phyloP scores from a whole-genome alignment of 1,140 invertebrate genomes.

The Tyrophagus putrescentiae region DNA sequence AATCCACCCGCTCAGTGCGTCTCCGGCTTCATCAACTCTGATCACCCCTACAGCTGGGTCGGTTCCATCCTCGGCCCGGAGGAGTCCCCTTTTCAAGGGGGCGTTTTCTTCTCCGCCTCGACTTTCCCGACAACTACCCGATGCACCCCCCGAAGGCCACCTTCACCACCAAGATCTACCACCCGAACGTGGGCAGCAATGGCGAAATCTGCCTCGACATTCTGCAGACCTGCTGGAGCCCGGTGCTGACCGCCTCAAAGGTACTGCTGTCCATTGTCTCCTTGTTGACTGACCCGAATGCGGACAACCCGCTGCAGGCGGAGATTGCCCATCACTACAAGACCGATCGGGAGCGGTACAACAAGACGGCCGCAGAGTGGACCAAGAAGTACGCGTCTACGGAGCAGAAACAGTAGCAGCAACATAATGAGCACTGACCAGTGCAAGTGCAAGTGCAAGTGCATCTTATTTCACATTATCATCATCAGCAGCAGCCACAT shows the following conservation, averaged over 20 bases:
- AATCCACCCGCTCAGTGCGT: conserved; percentile 38
- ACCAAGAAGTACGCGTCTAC: neutral
- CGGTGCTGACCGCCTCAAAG: conserved; percentile 22
- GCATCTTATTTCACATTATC: no score
- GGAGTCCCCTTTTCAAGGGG: conserved; percentile 93
- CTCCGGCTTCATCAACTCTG: conserved; percentile 24
- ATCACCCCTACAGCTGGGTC: conserved; percentile 26
- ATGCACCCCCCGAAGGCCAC: conserved; percentile 93
- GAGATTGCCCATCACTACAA: neutral
- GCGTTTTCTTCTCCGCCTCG: conserved; percentile 95
- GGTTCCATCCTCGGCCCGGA: conserved; percentile 41
- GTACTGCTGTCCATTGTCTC: neutral
- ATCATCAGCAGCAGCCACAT: no score
- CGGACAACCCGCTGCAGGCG: neutral
- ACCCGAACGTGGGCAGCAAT: conserved; percentile 98
- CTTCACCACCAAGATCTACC: conserved; percentile 98
- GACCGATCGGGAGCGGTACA: neutral
- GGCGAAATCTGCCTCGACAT: conserved; percentile 39
- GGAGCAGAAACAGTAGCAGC: no score
- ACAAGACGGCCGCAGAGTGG: neutral
- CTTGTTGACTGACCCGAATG: conserved; percentile 4
- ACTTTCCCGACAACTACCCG: conserved; percentile 95
- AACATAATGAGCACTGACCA: no score
- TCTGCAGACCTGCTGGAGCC: conserved; percentile 24
- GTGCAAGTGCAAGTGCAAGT: no score